A percentile compares a stretch with the other conserved stretches of the same genome.
Evolutionary conservation across 2,888 invertebrate genomes (phyloP).

Genomic region (Dione juno): DNA sequence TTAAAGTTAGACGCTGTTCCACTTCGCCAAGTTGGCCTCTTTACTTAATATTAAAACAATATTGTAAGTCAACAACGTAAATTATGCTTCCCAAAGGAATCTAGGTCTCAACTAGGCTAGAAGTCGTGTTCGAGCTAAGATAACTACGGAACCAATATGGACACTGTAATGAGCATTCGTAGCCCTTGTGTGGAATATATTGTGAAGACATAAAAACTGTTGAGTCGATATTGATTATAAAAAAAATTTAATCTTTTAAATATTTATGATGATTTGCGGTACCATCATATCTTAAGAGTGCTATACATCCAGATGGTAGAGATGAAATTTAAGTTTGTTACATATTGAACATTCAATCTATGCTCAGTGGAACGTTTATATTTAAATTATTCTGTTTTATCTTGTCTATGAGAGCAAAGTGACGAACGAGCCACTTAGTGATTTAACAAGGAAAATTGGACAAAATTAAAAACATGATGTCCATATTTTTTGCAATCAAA

Average conservation of each 20-base stretch:
- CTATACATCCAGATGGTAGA: no score
- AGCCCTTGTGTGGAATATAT: slow-evolving; percentile 68
- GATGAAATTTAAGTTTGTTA: no score
- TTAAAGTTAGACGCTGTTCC: neutral
- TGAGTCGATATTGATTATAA: slow-evolving; percentile 43
- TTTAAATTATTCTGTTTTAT: no score
- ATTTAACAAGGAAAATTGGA: no score
- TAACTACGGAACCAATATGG: slow-evolving; percentile 69
- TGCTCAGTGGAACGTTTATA: no score
- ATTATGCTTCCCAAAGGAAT: slow-evolving; percentile 46
- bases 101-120: slow-evolving; percentile 47
- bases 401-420: no score
- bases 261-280: neutral
- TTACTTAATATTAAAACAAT: neutral
- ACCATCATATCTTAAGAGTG: no score
- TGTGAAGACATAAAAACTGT: slow-evolving; percentile 46
- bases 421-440: no score
- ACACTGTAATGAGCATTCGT: slow-evolving; percentile 64
- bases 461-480: no score
- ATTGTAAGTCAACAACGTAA: slow-evolving; percentile 27
- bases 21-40: neutral
- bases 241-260: neutral
- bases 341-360: no score
- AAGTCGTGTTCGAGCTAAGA: slow-evolving; percentile 63
- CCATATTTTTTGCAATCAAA: no score